These are phyloP conservation scores for Heloderma charlesbogerti DNA, from an alignment of 2,113 vertebrate species.

Conservation along the genomic window DNA sequence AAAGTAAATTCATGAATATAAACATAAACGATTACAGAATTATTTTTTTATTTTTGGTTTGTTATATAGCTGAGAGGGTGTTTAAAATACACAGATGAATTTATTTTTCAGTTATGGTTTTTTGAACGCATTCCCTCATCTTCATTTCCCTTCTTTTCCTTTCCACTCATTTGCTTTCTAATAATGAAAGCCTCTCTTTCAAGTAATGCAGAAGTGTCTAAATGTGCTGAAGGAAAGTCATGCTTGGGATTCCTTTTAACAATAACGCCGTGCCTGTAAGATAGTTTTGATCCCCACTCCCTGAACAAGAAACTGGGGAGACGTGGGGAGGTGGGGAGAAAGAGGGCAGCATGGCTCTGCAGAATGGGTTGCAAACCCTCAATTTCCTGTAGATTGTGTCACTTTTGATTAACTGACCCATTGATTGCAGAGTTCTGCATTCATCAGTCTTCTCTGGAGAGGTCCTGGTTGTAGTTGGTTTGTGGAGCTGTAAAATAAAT, in stretches of 20 bases:
- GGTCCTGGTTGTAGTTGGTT: background rate
- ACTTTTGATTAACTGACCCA: background rate
- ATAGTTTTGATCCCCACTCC: constrained; percentile 8
- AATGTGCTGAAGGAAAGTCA: constrained; percentile 27
- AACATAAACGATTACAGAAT: background rate
- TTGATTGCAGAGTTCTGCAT: constrained; percentile 5
- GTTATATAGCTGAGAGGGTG: background rate
- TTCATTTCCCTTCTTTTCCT: background rate
- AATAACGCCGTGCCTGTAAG: background rate
- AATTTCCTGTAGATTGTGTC: background rate
- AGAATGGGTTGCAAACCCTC: background rate
- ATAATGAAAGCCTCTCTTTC: background rate
- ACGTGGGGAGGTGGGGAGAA: background rate
- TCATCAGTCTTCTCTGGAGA: constrained; percentile 11
- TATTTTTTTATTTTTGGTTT: background rate
- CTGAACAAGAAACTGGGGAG: background rate
- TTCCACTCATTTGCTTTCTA: background rate
- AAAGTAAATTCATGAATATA: background rate
- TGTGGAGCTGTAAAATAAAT: constrained; percentile 19
- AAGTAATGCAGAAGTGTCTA: background rate
- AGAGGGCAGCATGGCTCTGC: rapidly evolving
- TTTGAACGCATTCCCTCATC: background rate
- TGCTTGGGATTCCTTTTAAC: background rate
- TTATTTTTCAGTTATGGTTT: background rate
- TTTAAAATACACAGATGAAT: background rate